phyloP scores from a whole-genome alignment of 2,113 vertebrate species.

The Vidua macroura region DNA sequence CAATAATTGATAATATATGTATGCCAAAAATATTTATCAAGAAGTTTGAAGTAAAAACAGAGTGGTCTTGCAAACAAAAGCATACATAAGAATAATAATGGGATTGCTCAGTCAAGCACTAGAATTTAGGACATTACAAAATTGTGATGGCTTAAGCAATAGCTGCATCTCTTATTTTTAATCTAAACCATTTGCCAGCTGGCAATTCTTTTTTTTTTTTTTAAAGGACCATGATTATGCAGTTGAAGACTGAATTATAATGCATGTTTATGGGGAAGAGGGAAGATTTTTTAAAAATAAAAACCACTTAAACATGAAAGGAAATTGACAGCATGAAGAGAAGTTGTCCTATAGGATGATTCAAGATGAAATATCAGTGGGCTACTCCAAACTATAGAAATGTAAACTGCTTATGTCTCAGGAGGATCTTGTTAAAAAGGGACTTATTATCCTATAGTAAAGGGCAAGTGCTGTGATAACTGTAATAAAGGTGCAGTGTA shows the following conservation, averaged over 20 bases:
- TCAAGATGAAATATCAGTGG: neutral
- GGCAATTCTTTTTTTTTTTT: neutral
- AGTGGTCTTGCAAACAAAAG: neutral
- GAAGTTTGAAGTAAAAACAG: neutral
- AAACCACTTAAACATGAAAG: neutral
- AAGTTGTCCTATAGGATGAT: neutral
- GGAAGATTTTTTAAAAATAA: neutral
- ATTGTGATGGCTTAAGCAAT: accelerated
- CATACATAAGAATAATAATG: neutral
- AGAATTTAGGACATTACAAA: neutral
- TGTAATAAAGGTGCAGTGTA: neutral
- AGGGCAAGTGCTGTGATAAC: neutral
- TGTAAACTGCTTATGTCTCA: neutral
- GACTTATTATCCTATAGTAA: neutral
- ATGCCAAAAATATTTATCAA: neutral
- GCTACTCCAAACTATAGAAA: neutral
- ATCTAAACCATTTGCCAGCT: neutral
- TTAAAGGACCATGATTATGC: neutral
- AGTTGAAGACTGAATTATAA: neutral
- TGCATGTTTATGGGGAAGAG: neutral
- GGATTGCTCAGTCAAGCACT: neutral
- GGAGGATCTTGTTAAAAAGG: neutral
- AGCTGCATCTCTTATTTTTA: neutral
- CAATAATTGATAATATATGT: neutral
- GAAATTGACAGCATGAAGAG: neutral